These are phyloP conservation scores for Spinus olivaceus DNA, from an alignment of 2,797 vertebrate genomes.

Conservation along the genomic window DNA sequence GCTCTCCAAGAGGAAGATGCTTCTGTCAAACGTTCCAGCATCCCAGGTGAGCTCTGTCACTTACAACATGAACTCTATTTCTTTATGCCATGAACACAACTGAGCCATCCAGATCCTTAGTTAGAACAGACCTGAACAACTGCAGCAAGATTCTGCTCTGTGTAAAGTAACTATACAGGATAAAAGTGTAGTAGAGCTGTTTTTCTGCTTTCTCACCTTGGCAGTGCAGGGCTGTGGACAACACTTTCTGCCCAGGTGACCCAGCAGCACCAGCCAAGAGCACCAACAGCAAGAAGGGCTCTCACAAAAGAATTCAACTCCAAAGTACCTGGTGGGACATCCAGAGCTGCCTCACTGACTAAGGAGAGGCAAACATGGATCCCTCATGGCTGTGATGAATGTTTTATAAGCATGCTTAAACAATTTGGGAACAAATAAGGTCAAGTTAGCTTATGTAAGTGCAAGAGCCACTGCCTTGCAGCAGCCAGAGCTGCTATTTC, in stretches of 20 bases:
- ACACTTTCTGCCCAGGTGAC: background rate
- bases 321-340: accelerated
- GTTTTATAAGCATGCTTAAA: conserved; percentile 25
- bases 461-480: background rate
- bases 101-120: background rate
- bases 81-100: background rate
- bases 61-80: background rate
- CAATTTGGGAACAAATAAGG: conserved; percentile 41
- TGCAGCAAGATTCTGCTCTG: background rate
- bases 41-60: background rate
- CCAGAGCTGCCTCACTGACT: background rate
- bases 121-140: background rate
- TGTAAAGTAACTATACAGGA: background rate
- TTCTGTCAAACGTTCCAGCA: background rate
- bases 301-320: background rate
- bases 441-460: conserved; percentile 53
- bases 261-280: background rate
- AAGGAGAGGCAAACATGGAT: background rate
- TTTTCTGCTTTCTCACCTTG: background rate
- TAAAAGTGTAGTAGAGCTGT: background rate
- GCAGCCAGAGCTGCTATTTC: conserved; percentile 33
- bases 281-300: background rate
- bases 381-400: background rate
- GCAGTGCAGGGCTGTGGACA: background rate
- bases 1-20: background rate